These are phyloP conservation scores for Dreissena polymorpha DNA, from an alignment of 1,140 invertebrate genomes.

Conservation along the genomic window DNA sequence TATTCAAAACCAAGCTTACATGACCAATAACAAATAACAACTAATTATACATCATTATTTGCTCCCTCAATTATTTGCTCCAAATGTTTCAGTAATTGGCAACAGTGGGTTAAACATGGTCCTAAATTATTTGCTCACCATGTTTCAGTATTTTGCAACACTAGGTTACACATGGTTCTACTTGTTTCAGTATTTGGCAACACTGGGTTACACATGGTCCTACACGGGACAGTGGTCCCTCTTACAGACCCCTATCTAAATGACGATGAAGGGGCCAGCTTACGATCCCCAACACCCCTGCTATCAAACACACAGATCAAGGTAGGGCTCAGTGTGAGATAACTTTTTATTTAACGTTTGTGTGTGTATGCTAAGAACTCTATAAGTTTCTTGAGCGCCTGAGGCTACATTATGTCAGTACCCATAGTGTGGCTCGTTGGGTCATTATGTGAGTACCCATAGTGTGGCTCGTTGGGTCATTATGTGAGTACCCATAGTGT, in stretches of 20 bases:
- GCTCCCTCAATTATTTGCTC: too few species aligned
- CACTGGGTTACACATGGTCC: slow-evolving; percentile 75
- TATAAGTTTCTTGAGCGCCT: neutral
- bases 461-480: neutral
- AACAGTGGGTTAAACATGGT: too few species aligned
- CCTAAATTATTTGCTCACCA: too few species aligned
- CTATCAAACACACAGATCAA: neutral
- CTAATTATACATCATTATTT: too few species aligned
- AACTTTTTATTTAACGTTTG: neutral
- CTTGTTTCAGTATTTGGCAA: slow-evolving; percentile 78
- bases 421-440: neutral
- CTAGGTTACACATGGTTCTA: too few species aligned
- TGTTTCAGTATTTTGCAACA: slow-evolving; percentile 78
- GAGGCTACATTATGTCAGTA: neutral
- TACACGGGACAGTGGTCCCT: slow-evolving; percentile 74
- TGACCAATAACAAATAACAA: too few species aligned
- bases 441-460: neutral
- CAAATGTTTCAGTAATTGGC: too few species aligned
- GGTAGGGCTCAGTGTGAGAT: neutral
- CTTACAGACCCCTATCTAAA: slow-evolving; percentile 66
- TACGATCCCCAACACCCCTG: slow-evolving; percentile 67
- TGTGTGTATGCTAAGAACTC: neutral
- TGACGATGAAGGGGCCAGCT: slow-evolving; percentile 35
- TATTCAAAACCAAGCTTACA: too few species aligned
- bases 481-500: too few species aligned